Evolutionary conservation across 2,888 invertebrate species (phyloP).

Genomic region (Tenthredo mesomela): DNA sequence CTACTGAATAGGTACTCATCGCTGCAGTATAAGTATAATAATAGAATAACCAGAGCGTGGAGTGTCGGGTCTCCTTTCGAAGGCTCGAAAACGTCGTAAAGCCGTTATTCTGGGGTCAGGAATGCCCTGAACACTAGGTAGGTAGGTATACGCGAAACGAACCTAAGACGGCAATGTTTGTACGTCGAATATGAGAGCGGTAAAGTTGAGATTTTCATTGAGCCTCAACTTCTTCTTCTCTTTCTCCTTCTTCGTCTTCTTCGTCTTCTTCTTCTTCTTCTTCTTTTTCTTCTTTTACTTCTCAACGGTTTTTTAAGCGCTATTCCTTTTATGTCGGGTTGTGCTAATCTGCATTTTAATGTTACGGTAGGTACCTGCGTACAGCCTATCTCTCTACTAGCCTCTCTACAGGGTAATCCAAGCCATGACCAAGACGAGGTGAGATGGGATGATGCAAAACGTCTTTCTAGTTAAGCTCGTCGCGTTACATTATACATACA

Average conservation of each 20-base stretch:
- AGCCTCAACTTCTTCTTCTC: conserved; percentile 10
- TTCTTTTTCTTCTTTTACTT: background rate
- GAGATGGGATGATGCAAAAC: background rate
- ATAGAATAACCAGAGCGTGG: conserved; percentile 46
- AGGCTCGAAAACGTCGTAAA: conserved; percentile 49
- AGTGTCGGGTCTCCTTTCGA: conserved; percentile 41
- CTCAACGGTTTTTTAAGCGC: conserved; percentile 33
- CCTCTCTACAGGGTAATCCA: background rate
- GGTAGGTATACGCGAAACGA: conserved; percentile 26
- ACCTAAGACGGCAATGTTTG: background rate
- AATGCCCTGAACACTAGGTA: conserved; percentile 32
- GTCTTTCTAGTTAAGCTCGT: conserved; percentile 23
- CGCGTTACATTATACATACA: background rate
- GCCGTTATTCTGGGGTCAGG: conserved; percentile 50
- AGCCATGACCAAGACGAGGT: background rate
- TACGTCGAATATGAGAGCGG: conserved; percentile 41
- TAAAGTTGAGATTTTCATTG: conserved; percentile 48
- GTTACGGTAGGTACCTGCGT: conserved; percentile 16
- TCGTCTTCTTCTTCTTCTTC: too few species aligned
- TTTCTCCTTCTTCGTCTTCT: too few species aligned
- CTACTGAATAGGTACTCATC: conserved; percentile 8
- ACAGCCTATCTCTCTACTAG: background rate
- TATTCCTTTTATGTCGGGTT: conserved; percentile 26
- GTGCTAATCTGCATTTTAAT: conserved; percentile 47
- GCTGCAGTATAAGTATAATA: conserved; percentile 20